phyloP scores from a whole-genome alignment of 2,888 invertebrate genomes.

The Drosophila longiperda region DNA sequence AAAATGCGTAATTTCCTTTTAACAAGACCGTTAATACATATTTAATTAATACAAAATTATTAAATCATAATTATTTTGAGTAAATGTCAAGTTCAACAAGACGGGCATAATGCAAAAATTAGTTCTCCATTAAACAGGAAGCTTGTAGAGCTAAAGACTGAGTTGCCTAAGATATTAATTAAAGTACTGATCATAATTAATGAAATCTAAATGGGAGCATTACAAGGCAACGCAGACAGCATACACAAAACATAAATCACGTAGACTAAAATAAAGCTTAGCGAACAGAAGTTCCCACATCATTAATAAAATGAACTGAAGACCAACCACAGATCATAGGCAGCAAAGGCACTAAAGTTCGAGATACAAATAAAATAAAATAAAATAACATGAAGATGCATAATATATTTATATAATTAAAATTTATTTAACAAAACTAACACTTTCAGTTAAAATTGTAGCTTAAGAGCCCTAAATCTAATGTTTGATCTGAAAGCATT shows the following conservation, averaged over 20 bases:
- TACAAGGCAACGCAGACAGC: conserved; percentile 47
- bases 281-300: conserved; percentile 79
- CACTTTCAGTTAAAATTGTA: neutral
- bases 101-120: conserved; percentile 44
- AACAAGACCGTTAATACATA: neutral
- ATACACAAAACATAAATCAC: conserved; percentile 38
- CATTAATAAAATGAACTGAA: conserved; percentile 65
- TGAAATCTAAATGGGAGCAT: conserved; percentile 67
- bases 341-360: conserved; percentile 19
- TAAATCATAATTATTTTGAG: conserved; percentile 9
- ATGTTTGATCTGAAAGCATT: neutral
- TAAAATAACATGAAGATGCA: too few relatives aligned
- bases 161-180: conserved; percentile 66
- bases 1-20: neutral
- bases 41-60: neutral
- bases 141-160: conserved; percentile 5
- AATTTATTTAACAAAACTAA: too few relatives aligned
- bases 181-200: conserved; percentile 73
- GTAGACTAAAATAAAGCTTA: conserved; percentile 27
- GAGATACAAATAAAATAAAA: conserved; percentile 26
- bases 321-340: conserved; percentile 14
- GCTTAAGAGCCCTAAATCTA: neutral
- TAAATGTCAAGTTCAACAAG: conserved; percentile 32
- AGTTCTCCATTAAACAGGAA: conserved; percentile 20
- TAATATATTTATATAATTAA: too few relatives aligned